Base-by-base conservation (phyloP, 37 sponge, comb jelly and placozoan species). In the Axinella damicornis region DNA sequence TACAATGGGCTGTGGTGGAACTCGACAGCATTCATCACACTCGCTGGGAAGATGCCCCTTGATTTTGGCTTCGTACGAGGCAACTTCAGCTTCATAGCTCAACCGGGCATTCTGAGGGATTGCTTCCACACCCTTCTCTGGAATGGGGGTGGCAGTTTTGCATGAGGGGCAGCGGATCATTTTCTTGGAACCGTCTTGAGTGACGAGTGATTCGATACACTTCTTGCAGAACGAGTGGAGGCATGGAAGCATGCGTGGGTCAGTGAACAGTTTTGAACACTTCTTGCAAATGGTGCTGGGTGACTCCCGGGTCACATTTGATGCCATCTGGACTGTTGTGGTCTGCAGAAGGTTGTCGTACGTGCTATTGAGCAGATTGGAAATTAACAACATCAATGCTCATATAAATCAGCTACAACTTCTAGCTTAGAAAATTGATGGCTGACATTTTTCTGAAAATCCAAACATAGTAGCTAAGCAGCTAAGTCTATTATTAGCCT, bases 201-300 rank as follows among this genome's bases (percentile, higher is more conserved):
- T 46, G 46, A 46, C 46, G 9, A 54, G 54, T 25, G 57, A 54
- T 22, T 80, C 18, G 39, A 87, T 9, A 33, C 88, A 87, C 17
- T 87, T 59, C 40, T 6, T 32, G 32, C 88, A 87, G 75, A 87
- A 87, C 38, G 88, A 71, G 74, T 87, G 88, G 22, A 87, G 72
- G 36, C 88, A 87, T 4, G 37, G 58, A 5, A 87, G 80, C 57
- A 87, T 80, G 0, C 79, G 73, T 28, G 88, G 88, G 36, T 87
- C 81, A 52, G 18, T 62, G 75, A 65, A 87, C 2, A 56, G 40
- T 19, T 87, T 57, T 17, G 79, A 78, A 36, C 87, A 86, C n/a
- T 69, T 13, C 5, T 19, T 15, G 28, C 83, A 83, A 9, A 9
- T 46, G 46, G 46, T 46, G 9, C 46, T 46, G 46, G 46, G 46